A percentile compares a stretch with the other conserved stretches of the same genome.
These are phyloP conservation scores for Falco berigora DNA, from an alignment of 2,797 vertebrate genomes.

Conservation along the genomic window DNA sequence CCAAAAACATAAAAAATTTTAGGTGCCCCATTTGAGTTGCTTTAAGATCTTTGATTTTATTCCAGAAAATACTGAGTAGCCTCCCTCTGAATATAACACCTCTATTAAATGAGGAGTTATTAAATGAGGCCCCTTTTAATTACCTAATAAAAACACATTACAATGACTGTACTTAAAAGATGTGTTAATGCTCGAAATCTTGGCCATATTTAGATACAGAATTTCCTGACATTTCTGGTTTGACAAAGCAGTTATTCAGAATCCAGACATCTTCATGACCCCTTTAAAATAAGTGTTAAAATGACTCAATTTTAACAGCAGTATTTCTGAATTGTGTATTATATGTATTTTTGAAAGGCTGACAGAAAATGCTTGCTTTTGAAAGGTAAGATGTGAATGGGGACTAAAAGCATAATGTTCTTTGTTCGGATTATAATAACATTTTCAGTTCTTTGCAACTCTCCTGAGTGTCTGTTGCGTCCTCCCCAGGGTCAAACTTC, in stretches of 20 bases:
- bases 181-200: background rate
- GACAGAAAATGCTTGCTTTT: background rate
- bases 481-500: background rate
- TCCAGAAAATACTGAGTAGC: background rate
- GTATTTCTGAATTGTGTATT: background rate
- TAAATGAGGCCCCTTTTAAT: background rate
- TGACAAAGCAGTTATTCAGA: background rate
- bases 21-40: background rate
- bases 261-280: background rate
- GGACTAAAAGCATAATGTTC: background rate
- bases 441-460: background rate
- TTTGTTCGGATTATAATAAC: background rate
- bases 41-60: background rate
- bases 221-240: background rate
- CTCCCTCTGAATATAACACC: background rate
- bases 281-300: background rate
- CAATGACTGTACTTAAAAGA: background rate
- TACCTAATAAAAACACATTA: background rate
- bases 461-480: background rate
- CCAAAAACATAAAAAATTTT: background rate
- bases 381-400: background rate
- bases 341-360: background rate
- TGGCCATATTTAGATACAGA: background rate
- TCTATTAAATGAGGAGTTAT: background rate
- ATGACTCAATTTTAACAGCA: background rate